phyloP scores from a whole-genome alignment of 2,113 vertebrate genomes.

The Pseudorhombus dupliciocellatus region DNA sequence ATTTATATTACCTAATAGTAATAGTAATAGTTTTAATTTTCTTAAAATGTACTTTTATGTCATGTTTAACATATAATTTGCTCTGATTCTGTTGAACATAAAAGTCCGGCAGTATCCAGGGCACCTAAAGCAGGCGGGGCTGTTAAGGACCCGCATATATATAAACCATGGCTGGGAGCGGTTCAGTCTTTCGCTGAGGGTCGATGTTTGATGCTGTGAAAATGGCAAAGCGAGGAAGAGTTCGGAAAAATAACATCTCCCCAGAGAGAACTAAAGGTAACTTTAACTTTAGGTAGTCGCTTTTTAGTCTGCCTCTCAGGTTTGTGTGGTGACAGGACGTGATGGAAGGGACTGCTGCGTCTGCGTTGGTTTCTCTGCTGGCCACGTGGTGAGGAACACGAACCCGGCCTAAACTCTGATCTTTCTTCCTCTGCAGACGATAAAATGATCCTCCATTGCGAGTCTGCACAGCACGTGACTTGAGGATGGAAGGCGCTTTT shows the following conservation, averaged over 20 bases:
- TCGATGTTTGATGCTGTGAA: no score
- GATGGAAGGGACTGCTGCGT: no score
- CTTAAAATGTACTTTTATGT: neutral
- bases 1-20: neutral
- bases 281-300: rapidly evolving
- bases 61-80: neutral
- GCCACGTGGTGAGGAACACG: neutral
- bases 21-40: no score
- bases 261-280: neutral
- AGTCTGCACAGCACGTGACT: no score
- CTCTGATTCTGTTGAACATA: neutral
- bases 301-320: rapidly evolving
- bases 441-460: neutral
- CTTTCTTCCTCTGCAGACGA: neutral
- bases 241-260: neutral
- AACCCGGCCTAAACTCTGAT: neutral
- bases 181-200: neutral
- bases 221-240: no score
- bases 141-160: conserved; percentile 27
- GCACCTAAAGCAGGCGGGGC: neutral
- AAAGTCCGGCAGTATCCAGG: conserved; percentile 31
- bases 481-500: no score
- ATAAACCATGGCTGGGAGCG: neutral
- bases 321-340: rapidly evolving
- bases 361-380: no score